Base-by-base conservation (phyloP, 2,113 vertebrate species). In the Saccopteryx leptura region DNA sequence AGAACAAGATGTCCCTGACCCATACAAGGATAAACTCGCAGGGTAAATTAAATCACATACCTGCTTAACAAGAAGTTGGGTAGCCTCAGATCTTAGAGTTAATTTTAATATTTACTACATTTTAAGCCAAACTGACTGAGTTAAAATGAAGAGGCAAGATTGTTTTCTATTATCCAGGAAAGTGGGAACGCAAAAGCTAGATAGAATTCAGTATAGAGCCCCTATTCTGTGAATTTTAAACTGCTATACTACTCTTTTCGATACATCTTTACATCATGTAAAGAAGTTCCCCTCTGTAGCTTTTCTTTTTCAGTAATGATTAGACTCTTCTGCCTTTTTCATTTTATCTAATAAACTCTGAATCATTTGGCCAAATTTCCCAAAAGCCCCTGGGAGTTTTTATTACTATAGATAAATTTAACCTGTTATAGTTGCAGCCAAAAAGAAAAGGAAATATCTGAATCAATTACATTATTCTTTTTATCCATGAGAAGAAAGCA, bases 161-260 rank as follows among this genome's bases (percentile, higher is more conserved):
- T 93, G 31, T 86, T 93, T 86, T 90, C 33, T 79, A 52, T 5
- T 15, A n/a, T 83, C 48, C 80, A 91, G 33, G 39, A 88, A 93
- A 95, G 79, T 68, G 28, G 87, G 26, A 93, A 6, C 46, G 23
- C 46, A 83, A 78, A 17, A 50, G 19, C 18, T 86, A 58, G 69
- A 50, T 7, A n/a, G 33, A 83, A 68, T 88, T 88, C 15, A 68
- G 4, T 88, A 48, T 68, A 88, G 61, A 31, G 88, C n/a, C n/a
- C 46, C 5, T 87, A 8, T 74, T 65, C 24, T 66, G 0, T 71
- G 52, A n/a, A 88, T 83, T 82, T 93, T 76, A 83, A 93, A 91
- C 19, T 15, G 15, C 54, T 91, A n/a, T 33, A 69, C 9, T 68
- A 87, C 7, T 76, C 15, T 54, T 83, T 76, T 76, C 7, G 50